Evolutionary conservation across 2,113 vertebrate genomes (phyloP), one percentile per base, ranked within the genome.

Genomic region (Nyctereutes procyonoides): DNA sequence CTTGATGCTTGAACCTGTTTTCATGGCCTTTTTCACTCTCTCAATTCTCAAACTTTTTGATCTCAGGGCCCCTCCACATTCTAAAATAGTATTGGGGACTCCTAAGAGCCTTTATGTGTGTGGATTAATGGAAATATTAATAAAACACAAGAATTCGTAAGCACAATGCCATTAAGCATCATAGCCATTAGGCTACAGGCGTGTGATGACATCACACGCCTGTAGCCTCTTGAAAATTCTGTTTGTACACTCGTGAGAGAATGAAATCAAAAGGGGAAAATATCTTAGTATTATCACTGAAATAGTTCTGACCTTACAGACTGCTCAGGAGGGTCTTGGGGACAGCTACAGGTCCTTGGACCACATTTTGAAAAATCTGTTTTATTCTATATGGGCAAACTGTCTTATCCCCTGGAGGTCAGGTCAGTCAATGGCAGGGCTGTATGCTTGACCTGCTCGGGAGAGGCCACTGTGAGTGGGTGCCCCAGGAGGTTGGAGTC

Each of bases 191-290:
- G 38, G 38, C 43, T 43, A 43, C 43, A 43, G 43, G 43, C 43
- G 43, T 43, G 60, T 32, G 13, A 53, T 7, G 0, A 20, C 13
- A 24, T 65, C 24, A 79, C 51, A 48, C 1, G 1, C 12, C 0
- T 16, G 38, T 67, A 35, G 32, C 13, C 65, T 86, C 73, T 1
- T 43, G 85, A 55, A 74, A 62, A 76, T 92, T 58, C 60, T 56
- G 9, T 38, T 35, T 5, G n/a, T 20, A 51, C 3, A 22, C 16
- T 85, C 60, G 7, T 85, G 35, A 92, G 63, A 85, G 51, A 96
- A 43, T 53, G 67, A 87, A 15, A 38, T 6, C 43, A 51, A 85
- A 55, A 63, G 51, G 89, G 58, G 77, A 79, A 79, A 32, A 13
- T 58, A n/a, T 38, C 26, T 74, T 92, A 60, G 48, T 35, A 20